These are phyloP conservation scores for Nymphalis io DNA, from an alignment of 1,140 invertebrate genomes.

Conservation along the genomic window DNA sequence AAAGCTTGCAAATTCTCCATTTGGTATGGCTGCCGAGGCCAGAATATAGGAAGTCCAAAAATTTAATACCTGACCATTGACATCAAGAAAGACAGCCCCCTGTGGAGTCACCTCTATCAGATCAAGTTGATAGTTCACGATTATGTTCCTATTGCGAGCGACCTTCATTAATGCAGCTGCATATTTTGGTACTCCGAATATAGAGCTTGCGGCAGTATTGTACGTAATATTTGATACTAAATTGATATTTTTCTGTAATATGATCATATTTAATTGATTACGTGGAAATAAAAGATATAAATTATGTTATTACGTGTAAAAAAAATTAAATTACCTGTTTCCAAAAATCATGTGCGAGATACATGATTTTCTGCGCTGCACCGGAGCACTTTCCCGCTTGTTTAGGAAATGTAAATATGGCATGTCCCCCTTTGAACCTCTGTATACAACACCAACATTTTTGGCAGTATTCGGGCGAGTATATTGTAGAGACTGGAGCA, in stretches of 20 bases:
- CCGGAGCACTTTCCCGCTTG: slow-evolving; percentile 97
- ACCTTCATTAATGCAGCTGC: slow-evolving; percentile 90
- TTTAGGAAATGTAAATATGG: slow-evolving; percentile 95
- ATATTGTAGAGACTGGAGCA: slow-evolving; percentile 93
- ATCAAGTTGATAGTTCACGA: slow-evolving; percentile 88
- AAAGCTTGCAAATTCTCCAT: no score
- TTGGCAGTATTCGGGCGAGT: slow-evolving; percentile 89
- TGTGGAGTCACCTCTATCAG: slow-evolving; percentile 89
- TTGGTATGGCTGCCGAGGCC: no score
- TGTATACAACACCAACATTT: slow-evolving; percentile 88
- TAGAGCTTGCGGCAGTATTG: slow-evolving; percentile 89
- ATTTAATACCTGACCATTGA: slow-evolving; percentile 71
- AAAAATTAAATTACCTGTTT: slow-evolving; percentile 82
- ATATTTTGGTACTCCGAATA: slow-evolving; percentile 96
- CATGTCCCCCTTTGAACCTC: slow-evolving; percentile 88
- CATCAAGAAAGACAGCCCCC: slow-evolving; percentile 90
- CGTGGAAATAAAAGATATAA: not conserved
- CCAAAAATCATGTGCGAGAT: slow-evolving; percentile 93
- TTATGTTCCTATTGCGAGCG: slow-evolving; percentile 87
- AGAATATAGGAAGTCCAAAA: no score
- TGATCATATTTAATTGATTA: not conserved
- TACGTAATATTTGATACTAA: slow-evolving; percentile 89
- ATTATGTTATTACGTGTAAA: not conserved
- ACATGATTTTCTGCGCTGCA: slow-evolving; percentile 97
- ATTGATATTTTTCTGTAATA: slow-evolving; percentile 85